phyloP scores from a whole-genome alignment of 2,888 invertebrate genomes.

The Schizotus pectinicornis region DNA sequence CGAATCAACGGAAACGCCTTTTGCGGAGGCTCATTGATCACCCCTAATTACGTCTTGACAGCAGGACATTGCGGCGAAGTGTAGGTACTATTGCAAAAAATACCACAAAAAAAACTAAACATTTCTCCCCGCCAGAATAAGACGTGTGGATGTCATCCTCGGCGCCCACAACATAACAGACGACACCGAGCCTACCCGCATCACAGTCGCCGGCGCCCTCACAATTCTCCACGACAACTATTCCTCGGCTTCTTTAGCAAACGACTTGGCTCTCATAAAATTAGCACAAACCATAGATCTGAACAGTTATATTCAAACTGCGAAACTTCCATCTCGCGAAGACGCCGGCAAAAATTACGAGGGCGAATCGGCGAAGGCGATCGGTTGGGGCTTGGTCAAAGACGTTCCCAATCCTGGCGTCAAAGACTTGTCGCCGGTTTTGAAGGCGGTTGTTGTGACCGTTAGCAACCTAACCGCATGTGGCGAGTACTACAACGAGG shows the following conservation, averaged over 20 bases:
- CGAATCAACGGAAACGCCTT: conserved; percentile 36
- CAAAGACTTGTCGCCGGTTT: conserved; percentile 35
- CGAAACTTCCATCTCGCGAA: conserved; percentile 35
- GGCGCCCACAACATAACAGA: conserved; percentile 43
- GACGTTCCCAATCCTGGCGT: conserved; percentile 33
- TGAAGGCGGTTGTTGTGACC: conserved; percentile 35
- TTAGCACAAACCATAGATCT: conserved; percentile 31
- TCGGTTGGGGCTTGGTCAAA: conserved; percentile 43
- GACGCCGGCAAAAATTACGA: conserved; percentile 27
- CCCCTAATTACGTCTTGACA: conserved; percentile 42
- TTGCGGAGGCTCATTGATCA: conserved; percentile 42
- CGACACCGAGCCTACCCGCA: conserved; percentile 31
- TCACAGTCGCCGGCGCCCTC: conserved; percentile 20
- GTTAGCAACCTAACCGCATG: conserved; percentile 35
- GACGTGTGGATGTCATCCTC: conserved; percentile 37
- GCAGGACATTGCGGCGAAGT: conserved; percentile 42
- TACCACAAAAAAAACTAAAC: neutral
- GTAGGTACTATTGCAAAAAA: conserved; percentile 32
- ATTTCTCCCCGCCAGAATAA: conserved; percentile 25
- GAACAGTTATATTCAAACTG: conserved; percentile 33
- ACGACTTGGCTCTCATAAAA: conserved; percentile 42
- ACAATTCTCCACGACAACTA: conserved; percentile 39
- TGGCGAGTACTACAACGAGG: conserved; percentile 36
- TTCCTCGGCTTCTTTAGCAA: conserved; percentile 21
- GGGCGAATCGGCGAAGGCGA: conserved; percentile 25